Percentiles rank a stretch among this genome's conserved stretches.
Conservation (phyloP, 1,140 invertebrate genomes). For the Helicoverpa zea region DNA sequence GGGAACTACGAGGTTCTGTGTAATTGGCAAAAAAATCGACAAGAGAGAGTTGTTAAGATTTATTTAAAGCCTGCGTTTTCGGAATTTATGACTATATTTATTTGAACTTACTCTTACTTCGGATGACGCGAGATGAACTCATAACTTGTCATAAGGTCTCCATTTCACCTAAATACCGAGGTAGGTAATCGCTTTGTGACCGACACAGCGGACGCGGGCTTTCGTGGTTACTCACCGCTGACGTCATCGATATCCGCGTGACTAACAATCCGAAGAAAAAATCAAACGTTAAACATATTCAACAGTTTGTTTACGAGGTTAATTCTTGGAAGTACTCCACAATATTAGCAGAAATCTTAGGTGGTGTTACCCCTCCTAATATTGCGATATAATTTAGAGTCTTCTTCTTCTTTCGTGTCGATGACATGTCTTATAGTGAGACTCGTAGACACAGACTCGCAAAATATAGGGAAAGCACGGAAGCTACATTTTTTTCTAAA, state of each 20-base stretch:
- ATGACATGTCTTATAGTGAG: too few species aligned
- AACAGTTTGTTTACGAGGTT: slow-evolving; percentile 38
- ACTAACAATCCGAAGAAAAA: slow-evolving; percentile 77
- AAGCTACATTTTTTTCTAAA: too few species aligned
- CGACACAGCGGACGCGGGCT: slow-evolving; percentile 63
- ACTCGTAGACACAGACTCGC: too few species aligned
- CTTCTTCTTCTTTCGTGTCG: too few species aligned
- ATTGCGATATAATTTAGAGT: background rate
- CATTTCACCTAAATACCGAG: slow-evolving; percentile 66
- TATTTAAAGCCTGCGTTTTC: too few species aligned
- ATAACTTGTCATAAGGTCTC: slow-evolving; percentile 54
- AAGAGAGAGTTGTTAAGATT: too few species aligned
- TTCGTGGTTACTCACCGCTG: slow-evolving; percentile 74
- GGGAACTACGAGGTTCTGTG: too few species aligned
- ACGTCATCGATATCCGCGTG: slow-evolving; percentile 80
- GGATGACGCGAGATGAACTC: background rate
- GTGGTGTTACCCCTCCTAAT: background rate
- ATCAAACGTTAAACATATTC: slow-evolving; percentile 57
- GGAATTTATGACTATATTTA: background rate
- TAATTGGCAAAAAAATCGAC: too few species aligned
- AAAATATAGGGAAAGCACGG: too few species aligned
- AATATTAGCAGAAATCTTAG: slow-evolving; percentile 9
- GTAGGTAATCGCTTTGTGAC: slow-evolving; percentile 66
- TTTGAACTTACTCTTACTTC: background rate
- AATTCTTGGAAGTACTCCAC: slow-evolving; percentile 36